Conservation (phyloP, 2,113 vertebrate species). For the Echinops telfairi region DNA sequence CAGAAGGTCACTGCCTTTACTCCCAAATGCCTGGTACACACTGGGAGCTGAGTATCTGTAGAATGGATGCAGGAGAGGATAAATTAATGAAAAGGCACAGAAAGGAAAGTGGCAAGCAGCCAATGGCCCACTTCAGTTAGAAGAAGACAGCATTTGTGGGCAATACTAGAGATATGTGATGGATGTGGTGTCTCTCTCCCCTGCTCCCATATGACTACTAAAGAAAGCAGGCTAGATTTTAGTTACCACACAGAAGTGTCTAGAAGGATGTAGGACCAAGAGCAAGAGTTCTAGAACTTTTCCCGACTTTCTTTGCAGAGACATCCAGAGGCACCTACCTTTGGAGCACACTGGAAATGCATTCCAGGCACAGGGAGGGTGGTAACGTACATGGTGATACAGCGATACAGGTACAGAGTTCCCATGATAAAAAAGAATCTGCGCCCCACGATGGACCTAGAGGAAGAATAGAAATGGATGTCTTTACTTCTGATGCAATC, state of each 20-base stretch:
- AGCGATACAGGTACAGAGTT: constrained; percentile 97
- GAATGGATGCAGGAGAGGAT: not conserved
- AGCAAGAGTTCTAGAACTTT: not conserved
- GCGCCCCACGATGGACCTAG: constrained; percentile 95
- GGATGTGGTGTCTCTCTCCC: not conserved
- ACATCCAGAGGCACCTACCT: constrained; percentile 87
- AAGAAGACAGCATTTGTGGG: not conserved
- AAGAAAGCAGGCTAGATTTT: not conserved
- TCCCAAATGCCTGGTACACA: not conserved
- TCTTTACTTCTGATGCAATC: not conserved
- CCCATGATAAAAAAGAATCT: constrained; percentile 98
- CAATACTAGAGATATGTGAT: no score
- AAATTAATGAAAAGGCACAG: not conserved
- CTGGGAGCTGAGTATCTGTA: not conserved
- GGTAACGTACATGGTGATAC: constrained; percentile 98
- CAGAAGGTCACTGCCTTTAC: not conserved
- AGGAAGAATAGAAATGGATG: not conserved
- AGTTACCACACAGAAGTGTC: not conserved
- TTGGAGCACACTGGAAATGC: constrained; percentile 97
- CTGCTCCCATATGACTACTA: not conserved
- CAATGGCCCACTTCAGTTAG: not conserved
- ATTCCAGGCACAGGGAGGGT: constrained; percentile 97
- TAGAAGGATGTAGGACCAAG: not conserved
- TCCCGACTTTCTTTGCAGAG: not conserved
- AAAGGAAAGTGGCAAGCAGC: not conserved